Conservation (phyloP, 2,888 invertebrate species). For the Acronicta alni region DNA sequence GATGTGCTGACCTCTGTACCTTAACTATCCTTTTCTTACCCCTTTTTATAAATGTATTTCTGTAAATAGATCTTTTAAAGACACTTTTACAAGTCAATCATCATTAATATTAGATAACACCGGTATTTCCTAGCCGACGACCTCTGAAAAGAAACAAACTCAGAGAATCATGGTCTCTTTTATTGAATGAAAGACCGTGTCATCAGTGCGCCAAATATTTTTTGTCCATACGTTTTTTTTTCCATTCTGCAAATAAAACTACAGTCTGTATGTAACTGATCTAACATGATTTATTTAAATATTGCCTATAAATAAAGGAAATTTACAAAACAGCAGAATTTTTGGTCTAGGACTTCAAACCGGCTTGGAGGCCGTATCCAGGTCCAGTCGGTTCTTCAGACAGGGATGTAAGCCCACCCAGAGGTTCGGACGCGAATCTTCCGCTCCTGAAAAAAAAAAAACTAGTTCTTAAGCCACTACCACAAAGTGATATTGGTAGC, state of each 20-base stretch:
- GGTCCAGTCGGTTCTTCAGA: constrained; percentile 96
- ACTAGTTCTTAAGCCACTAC: no score
- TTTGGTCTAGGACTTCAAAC: constrained; percentile 69
- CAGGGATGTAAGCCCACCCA: constrained; percentile 95
- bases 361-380: constrained; percentile 94
- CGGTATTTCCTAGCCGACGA: no score
- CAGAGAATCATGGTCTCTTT: constrained; percentile 2
- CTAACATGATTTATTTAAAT: constrained; percentile 86
- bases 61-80: no score
- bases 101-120: no score
- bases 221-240: no score
- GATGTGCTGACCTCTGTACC: no score
- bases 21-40: no score
- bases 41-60: no score
- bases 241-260: constrained; percentile 29
- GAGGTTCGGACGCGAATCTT: constrained; percentile 97
- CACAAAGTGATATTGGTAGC: no score
- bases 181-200: constrained; percentile 4
- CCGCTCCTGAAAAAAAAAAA: constrained; percentile 91
- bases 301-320: constrained; percentile 71
- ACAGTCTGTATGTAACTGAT: constrained; percentile 57
- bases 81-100: no score
- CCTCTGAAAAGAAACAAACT: no score
- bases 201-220: no score
- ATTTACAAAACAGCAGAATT: constrained; percentile 61